Evolutionary conservation across 2,888 invertebrate genomes (phyloP).

Genomic region (Elysia crispata): DNA sequence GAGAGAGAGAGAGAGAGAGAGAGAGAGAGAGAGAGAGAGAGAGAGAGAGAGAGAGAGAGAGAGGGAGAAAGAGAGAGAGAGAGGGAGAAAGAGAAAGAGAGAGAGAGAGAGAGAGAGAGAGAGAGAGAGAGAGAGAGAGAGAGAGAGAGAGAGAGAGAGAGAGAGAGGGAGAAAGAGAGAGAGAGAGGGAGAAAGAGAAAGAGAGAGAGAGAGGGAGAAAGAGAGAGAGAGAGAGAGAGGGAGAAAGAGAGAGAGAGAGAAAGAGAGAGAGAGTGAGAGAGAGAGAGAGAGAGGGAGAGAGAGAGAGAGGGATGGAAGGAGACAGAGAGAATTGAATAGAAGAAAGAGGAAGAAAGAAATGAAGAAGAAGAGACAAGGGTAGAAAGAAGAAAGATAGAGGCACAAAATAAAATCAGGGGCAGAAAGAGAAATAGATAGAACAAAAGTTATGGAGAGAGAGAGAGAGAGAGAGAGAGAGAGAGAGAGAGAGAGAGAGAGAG

Average conservation of each 20-base stretch:
- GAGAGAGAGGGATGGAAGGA: background rate
- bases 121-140: too few species aligned
- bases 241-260: slow-evolving; percentile 7
- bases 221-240: background rate
- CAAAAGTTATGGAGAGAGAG: background rate
- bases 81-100: background rate
- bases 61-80: background rate
- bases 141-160: too few species aligned
- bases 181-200: background rate
- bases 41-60: background rate
- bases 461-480: background rate
- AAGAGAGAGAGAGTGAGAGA: slow-evolving; percentile 17
- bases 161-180: too few species aligned
- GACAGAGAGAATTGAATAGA: background rate
- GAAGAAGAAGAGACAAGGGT: background rate
- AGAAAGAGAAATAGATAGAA: background rate
- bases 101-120: too few species aligned
- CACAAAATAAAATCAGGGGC: background rate
- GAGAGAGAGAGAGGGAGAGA: slow-evolving; percentile 25
- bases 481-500: background rate
- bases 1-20: too few species aligned
- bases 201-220: slow-evolving; percentile 29
- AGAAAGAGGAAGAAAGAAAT: background rate
- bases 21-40: too few species aligned
- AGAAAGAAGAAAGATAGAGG: background rate